These are phyloP conservation scores for Meriones psammophilus DNA, from an alignment of 2,797 vertebrate species.

Conservation along the genomic window DNA sequence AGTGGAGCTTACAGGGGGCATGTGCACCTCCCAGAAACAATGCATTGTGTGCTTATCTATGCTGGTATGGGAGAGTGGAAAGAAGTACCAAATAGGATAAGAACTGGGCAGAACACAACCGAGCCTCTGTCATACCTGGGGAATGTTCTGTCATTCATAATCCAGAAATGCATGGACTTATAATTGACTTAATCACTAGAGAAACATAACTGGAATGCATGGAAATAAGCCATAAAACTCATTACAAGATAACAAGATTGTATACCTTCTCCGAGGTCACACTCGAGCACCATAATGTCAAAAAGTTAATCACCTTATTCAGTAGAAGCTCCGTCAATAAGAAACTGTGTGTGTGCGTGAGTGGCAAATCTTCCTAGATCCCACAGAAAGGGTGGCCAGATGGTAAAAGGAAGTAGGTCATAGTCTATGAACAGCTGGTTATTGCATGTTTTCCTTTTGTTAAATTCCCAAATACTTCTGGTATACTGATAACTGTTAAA, in stretches of 20 bases:
- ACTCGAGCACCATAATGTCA: slow-evolving; percentile 85
- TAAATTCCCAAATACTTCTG: background rate
- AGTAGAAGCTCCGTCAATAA: slow-evolving; percentile 75
- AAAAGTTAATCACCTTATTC: slow-evolving; percentile 88
- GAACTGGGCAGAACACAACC: background rate
- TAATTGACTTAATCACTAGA: slow-evolving; percentile 90
- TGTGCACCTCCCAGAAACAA: background rate
- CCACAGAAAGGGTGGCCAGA: background rate
- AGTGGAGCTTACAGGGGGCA: background rate
- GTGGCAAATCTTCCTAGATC: slow-evolving; percentile 22
- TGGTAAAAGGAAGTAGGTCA: background rate
- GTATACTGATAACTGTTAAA: background rate
- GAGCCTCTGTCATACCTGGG: slow-evolving; percentile 38
- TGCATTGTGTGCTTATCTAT: background rate
- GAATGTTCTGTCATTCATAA: slow-evolving; percentile 88
- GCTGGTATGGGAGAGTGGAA: background rate
- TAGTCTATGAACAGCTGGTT: background rate
- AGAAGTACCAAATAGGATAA: background rate
- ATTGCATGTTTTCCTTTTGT: background rate
- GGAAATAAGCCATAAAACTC: slow-evolving; percentile 90
- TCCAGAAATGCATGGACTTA: slow-evolving; percentile 86
- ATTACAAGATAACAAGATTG: slow-evolving; percentile 91
- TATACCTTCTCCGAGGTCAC: slow-evolving; percentile 88
- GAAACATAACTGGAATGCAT: slow-evolving; percentile 88
- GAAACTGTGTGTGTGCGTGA: background rate